Evolutionary conservation across 2,888 invertebrate species (phyloP).

Genomic region (Eupeodes luniger): DNA sequence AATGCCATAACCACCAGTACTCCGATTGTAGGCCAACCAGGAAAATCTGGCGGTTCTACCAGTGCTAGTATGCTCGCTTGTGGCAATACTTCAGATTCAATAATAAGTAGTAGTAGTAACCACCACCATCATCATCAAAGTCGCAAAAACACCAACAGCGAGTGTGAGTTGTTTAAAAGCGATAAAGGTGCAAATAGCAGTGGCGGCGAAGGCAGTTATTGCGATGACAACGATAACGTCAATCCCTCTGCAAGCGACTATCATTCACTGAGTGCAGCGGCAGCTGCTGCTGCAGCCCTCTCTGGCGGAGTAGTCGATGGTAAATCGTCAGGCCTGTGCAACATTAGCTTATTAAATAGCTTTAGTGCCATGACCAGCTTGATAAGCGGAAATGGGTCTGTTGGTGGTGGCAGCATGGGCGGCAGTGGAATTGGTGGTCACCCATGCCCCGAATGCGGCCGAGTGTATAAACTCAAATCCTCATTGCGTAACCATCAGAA

Average conservation of each 20-base stretch:
- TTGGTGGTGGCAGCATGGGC: conserved; percentile 77
- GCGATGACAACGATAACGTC: conserved; percentile 75
- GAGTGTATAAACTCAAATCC: conserved; percentile 94
- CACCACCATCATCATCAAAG: conserved; percentile 73
- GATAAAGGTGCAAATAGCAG: conserved; percentile 80
- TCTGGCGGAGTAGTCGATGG: conserved; percentile 77
- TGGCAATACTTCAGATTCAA: conserved; percentile 63
- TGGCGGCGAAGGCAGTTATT: conserved; percentile 78
- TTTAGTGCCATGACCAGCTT: conserved; percentile 83
- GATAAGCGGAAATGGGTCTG: conserved; percentile 80
- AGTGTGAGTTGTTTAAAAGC: conserved; percentile 69
- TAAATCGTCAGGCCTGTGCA: conserved; percentile 80
- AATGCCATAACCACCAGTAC: conserved; percentile 67
- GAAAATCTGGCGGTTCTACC: conserved; percentile 41
- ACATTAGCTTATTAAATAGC: conserved; percentile 82
- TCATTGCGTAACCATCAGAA: conserved; percentile 93
- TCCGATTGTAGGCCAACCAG: conserved; percentile 53
- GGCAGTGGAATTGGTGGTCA: conserved; percentile 86
- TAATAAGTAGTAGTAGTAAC: conserved; percentile 79
- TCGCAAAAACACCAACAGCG: conserved; percentile 78
- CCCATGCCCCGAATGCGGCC: conserved; percentile 92
- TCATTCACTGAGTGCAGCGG: conserved; percentile 80
- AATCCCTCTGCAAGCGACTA: conserved; percentile 78
- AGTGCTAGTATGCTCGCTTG: conserved; percentile 54
- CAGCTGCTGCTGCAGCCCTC: conserved; percentile 78